A percentile compares a stretch with the other conserved stretches of the same genome.
phyloP scores from a whole-genome alignment of 2,113 vertebrate species.

The Falcunculus frontatus region DNA sequence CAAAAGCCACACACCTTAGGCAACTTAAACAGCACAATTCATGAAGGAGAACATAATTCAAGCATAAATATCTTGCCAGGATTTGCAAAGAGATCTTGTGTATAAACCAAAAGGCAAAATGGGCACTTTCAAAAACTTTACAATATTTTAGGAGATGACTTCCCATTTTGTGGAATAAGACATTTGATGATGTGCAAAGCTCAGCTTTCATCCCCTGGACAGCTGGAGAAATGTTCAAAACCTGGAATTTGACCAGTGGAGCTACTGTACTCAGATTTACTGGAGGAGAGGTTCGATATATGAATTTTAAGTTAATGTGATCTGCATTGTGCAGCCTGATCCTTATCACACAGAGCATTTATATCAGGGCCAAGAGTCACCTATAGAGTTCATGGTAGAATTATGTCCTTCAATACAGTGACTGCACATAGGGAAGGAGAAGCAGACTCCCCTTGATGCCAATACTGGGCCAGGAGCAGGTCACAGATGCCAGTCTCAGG shows the following conservation, averaged over 20 bases:
- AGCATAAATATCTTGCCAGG: background rate
- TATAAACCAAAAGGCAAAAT: background rate
- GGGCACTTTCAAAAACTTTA: background rate
- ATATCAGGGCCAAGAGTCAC: no score
- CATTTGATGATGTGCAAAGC: background rate
- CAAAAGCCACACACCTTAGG: background rate
- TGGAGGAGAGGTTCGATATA: background rate
- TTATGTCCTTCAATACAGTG: background rate
- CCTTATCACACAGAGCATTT: background rate
- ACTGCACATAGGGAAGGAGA: fast-evolving
- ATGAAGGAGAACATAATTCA: background rate
- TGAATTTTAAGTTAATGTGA: fast-evolving
- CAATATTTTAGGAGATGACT: fast-evolving
- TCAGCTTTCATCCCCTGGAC: background rate
- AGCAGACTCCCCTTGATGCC: background rate
- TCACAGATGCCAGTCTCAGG: fast-evolving
- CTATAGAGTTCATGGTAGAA: no score
- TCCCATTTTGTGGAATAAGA: background rate
- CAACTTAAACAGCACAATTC: background rate
- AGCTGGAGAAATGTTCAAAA: background rate
- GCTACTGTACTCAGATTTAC: background rate
- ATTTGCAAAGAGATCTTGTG: background rate
- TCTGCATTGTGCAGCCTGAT: background rate
- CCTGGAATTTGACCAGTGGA: background rate
- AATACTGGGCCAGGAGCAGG: fast-evolving